Conservation (phyloP, 1,140 invertebrate species). For the Pectinophora gossypiella region DNA sequence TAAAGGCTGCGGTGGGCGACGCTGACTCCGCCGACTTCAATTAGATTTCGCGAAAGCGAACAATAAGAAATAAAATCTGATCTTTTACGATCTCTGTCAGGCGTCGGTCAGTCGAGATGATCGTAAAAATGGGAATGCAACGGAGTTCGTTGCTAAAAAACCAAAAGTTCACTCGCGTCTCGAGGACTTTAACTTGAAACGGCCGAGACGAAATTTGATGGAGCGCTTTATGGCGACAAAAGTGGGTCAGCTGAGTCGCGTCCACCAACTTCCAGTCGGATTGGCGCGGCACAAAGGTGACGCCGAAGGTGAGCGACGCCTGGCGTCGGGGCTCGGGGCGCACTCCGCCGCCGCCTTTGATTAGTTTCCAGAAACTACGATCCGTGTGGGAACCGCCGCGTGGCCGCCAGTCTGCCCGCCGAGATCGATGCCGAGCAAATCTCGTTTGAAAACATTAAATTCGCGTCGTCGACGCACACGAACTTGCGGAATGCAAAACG, state of each 20-base stretch:
- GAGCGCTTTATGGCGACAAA: conserved; percentile 49
- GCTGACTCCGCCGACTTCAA: conserved; percentile 54
- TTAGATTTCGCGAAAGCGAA: conserved; percentile 72
- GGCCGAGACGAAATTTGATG: conserved; percentile 45
- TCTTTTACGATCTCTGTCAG: conserved; percentile 69
- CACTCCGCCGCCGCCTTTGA: not conserved
- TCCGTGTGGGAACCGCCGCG: not conserved
- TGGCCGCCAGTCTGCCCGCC: not conserved
- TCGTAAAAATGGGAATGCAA: conserved; percentile 70
- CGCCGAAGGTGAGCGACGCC: conserved; percentile 4
- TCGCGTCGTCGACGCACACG: conserved; percentile 46
- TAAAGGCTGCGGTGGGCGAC: conserved; percentile 50
- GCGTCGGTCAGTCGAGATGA: conserved; percentile 57
- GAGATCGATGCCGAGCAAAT: conserved; percentile 50
- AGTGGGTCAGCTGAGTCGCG: conserved; percentile 60
- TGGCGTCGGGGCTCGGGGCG: not conserved
- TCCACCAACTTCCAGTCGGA: conserved; percentile 11
- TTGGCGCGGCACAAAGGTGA: conserved; percentile 8
- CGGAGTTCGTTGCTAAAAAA: conserved; percentile 49
- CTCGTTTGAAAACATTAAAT: conserved; percentile 54
- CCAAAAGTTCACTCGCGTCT: conserved; percentile 34
- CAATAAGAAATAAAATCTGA: conserved; percentile 73
- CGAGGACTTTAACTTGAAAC: conserved; percentile 31
- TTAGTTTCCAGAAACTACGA: not conserved
- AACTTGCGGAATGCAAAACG: conserved; percentile 65